Evolutionary conservation across 2,888 invertebrate genomes (phyloP).

Genomic region (Chesias legatella): DNA sequence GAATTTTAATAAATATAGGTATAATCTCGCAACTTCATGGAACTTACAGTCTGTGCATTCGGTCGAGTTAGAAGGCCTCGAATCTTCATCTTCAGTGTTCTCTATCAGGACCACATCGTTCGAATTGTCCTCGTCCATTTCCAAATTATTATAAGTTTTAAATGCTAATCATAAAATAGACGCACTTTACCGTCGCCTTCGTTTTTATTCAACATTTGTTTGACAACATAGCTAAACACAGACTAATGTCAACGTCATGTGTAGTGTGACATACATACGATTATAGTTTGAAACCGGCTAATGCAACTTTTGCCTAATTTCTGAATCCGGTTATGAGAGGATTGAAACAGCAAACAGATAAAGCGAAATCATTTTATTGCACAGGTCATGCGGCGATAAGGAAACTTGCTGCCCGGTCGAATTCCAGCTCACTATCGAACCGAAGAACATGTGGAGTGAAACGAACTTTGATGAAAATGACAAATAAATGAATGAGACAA

Average conservation of each 20-base stretch:
- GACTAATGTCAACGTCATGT: too few species aligned
- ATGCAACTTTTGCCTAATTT: not conserved
- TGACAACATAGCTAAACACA: too few species aligned
- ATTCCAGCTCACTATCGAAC: constrained; percentile 20
- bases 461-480: constrained; percentile 27
- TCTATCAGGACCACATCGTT: constrained; percentile 32
- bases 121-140: constrained; percentile 13
- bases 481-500: constrained; percentile 17
- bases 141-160: too few species aligned
- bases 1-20: too few species aligned
- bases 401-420: constrained; percentile 19
- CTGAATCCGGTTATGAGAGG: constrained; percentile 1
- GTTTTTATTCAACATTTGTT: too few species aligned
- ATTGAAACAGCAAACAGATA: constrained; percentile 2
- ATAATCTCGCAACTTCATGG: too few species aligned
- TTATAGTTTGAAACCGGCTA: too few species aligned
- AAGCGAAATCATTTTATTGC: constrained; percentile 1
- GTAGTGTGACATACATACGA: too few species aligned
- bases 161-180: too few species aligned
- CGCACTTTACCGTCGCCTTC: too few species aligned
- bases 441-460: constrained; percentile 1
- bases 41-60: constrained; percentile 26
- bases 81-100: constrained; percentile 19
- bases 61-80: constrained; percentile 4
- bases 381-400: constrained; percentile 11